Conservation (phyloP, 1,140 invertebrate genomes). For the Drosophila parvula region DNA sequence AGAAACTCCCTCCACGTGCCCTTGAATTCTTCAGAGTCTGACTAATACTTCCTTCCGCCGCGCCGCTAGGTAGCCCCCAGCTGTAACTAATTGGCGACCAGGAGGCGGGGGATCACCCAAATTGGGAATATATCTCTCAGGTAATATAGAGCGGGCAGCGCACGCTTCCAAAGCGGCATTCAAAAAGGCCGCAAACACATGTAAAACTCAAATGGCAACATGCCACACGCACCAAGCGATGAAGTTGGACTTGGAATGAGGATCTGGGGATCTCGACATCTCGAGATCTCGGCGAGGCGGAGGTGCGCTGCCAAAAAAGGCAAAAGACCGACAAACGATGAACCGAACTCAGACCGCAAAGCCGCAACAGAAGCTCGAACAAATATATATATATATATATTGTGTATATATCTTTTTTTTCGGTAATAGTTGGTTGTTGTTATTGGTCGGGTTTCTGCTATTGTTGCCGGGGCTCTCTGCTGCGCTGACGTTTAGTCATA, state of each 20-base stretch:
- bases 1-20: conserved; percentile 37
- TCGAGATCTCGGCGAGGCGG: conserved; percentile 1
- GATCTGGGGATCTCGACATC: conserved; percentile 1
- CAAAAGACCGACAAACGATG: conserved; percentile 66
- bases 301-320: conserved; percentile 66
- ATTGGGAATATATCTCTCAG: conserved; percentile 28
- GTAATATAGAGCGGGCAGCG: conserved; percentile 40
- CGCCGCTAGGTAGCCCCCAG: conserved; percentile 19
- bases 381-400: conserved; percentile 49
- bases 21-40: conserved; percentile 59
- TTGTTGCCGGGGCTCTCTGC: conserved; percentile 49
- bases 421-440: conserved; percentile 73
- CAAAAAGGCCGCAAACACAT: conserved; percentile 77
- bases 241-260: conserved; percentile 43
- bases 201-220: conserved; percentile 82
- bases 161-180: conserved; percentile 58
- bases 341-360: conserved; percentile 63
- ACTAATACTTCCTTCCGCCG: conserved; percentile 79
- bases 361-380: conserved; percentile 79
- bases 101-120: conserved; percentile 13
- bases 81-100: conserved; percentile 68
- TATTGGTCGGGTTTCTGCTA: conserved; percentile 38
- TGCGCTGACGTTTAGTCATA: conserved; percentile 74
- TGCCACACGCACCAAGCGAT: conserved; percentile 73
- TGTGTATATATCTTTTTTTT: conserved; percentile 22